Evolutionary conservation across 2,888 invertebrate species (phyloP), one percentile per base, ranked within the genome.

Genomic region (Gisinianus flammeolus): DNA sequence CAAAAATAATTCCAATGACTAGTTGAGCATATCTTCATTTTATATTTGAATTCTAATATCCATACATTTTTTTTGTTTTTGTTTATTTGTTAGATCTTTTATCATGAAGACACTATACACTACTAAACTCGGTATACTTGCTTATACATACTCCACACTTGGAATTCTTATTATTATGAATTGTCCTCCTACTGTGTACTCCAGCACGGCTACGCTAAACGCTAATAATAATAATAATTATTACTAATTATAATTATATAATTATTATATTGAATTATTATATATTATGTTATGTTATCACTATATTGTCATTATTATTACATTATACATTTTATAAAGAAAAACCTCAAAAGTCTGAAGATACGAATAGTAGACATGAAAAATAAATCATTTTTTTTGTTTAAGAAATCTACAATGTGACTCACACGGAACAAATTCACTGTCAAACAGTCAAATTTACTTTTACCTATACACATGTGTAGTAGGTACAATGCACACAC

Each of bases 281-380:
- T 54, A 33, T n/a, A 52, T 31, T 70, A 28, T 28, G 19, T 22
- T 62, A 56, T 66, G 35, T 68, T 68, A 68, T 68, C 30, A 68
- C 35, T 62, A 62, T 56, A 56, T 62, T 24, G 24, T 62, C 26
- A 62, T 62, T 24, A 26, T 68, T 22, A 68, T 33, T 24, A 35
- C 22, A 66, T 52, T 58, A 69, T 69, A 76, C 58, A 69, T 69
- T 69, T 76, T 76, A 56, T 76, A 68, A 69, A 76, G 33, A 33
- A 76, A 76, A 69, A 68, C 68, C 54, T 56, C 26, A 69, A 76
- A 76, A 76, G 76, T 76, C 76, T 76, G 76, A 76, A 68, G 73
- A 74, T 74, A 35, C 69, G 76, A 67, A 68, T 76, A 66, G 74
- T 76, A 76, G 33, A 76, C 54, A 69, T 33, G 28, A 76, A 76